A percentile compares a stretch with the other conserved stretches of the same genome.
Conservation (phyloP, 2,113 vertebrate genomes). For the Callorhinus ursinus region DNA sequence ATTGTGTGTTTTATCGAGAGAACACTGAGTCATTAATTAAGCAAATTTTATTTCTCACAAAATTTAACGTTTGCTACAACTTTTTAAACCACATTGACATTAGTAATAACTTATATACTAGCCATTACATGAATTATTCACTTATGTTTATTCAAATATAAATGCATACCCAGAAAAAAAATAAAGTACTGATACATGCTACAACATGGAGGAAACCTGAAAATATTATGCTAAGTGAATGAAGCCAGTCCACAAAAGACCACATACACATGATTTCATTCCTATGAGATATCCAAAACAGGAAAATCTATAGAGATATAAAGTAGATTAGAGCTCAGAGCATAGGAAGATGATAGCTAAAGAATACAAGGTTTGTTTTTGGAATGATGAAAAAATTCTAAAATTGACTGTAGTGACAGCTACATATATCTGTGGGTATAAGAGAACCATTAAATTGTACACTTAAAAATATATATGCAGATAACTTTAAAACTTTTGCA, state of each 20-base stretch:
- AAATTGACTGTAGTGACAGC: not conserved
- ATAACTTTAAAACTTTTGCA: not conserved
- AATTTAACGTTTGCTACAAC: conserved; percentile 5
- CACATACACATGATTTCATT: not conserved
- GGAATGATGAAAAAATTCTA: conserved; percentile 19
- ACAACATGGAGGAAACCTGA: not conserved
- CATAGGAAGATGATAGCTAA: not conserved
- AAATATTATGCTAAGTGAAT: not conserved
- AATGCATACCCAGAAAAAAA: not conserved
- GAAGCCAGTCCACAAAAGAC: not conserved
- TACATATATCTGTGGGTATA: not conserved
- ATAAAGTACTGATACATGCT: not conserved
- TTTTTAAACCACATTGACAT: not conserved
- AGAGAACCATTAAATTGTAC: not conserved
- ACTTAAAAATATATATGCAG: not conserved
- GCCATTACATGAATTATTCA: not conserved
- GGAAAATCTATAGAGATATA: conserved; percentile 26
- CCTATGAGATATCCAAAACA: not conserved
- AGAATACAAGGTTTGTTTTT: not conserved
- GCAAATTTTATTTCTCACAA: conserved; percentile 16
- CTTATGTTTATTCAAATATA: conserved; percentile 14
- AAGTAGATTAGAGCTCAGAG: not conserved
- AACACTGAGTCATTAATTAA: not conserved
- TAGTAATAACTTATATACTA: conserved; percentile 20
- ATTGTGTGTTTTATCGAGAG: not conserved